phyloP scores from a whole-genome alignment of 1,140 invertebrate genomes.

The honey bee (Apis mellifera) region DNA sequence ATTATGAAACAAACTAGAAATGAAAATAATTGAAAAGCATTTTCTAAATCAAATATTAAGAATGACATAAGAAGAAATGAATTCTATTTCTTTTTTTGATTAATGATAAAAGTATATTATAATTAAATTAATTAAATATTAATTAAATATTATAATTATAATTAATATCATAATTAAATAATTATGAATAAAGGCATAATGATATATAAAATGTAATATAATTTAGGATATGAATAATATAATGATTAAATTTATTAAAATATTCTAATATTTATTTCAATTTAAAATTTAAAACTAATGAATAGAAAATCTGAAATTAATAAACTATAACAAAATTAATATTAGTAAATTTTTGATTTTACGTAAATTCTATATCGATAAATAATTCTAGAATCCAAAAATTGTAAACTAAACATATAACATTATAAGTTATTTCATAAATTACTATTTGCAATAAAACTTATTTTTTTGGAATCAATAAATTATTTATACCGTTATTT shows the following conservation, averaged over 20 bases:
- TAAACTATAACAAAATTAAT: not conserved
- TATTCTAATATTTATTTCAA: too few relatives aligned
- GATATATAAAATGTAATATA: too few relatives aligned
- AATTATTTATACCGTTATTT: not conserved
- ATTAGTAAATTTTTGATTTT: not conserved
- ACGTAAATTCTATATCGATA: not conserved
- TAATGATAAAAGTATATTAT: too few relatives aligned
- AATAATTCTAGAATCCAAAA: not conserved
- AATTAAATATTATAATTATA: too few relatives aligned
- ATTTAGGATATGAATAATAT: too few relatives aligned
- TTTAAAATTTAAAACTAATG: too few relatives aligned
- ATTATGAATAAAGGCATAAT: too few relatives aligned
- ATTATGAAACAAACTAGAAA: too few relatives aligned
- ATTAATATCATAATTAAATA: too few relatives aligned
- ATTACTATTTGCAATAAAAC: not conserved
- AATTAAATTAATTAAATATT: too few relatives aligned
- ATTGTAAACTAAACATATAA: not conserved
- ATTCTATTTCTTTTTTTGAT: too few relatives aligned
- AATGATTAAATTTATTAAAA: too few relatives aligned
- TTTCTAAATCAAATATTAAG: not conserved
- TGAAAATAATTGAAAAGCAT: not conserved
- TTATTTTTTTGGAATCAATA: not conserved
- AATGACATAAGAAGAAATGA: not conserved
- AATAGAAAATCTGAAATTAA: not conserved
- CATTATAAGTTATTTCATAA: not conserved